Evolutionary conservation across 2,888 invertebrate species (phyloP).

Genomic region (Lepetodrilus schrolli): DNA sequence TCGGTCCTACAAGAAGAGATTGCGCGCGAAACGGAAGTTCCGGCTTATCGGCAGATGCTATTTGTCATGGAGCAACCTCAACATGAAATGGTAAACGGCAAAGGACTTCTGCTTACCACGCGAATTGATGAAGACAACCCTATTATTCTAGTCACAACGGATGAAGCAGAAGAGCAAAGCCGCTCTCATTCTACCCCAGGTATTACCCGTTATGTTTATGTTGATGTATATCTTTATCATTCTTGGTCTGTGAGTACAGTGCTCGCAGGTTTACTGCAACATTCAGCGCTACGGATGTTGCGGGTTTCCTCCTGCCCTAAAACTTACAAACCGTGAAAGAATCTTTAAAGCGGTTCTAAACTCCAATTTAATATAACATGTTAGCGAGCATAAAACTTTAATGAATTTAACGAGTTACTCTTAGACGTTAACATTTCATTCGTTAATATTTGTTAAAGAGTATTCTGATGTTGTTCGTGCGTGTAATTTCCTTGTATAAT

Average conservation of each 20-base stretch:
- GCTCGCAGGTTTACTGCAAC: too few relatives aligned
- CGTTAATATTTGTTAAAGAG: too few relatives aligned
- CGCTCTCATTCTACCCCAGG: not conserved
- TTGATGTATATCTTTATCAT: too few relatives aligned
- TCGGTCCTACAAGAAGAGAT: slow-evolving; percentile 11
- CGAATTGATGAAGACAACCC: not conserved
- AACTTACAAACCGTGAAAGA: too few relatives aligned
- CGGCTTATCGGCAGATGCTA: not conserved
- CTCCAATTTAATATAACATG: not conserved
- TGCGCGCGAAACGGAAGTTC: slow-evolving; percentile 15
- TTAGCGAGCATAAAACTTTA: too few relatives aligned
- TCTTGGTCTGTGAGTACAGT: too few relatives aligned
- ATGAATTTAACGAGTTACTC: too few relatives aligned
- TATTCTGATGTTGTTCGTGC: too few relatives aligned
- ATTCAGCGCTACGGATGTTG: too few relatives aligned
- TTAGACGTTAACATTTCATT: too few relatives aligned
- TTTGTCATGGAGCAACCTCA: not conserved
- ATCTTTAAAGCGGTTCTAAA: not conserved
- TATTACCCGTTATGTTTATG: not conserved
- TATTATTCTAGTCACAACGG: not conserved
- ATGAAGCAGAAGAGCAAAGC: not conserved
- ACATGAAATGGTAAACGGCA: not conserved
- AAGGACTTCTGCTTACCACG: not conserved
- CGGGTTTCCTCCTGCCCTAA: too few relatives aligned
- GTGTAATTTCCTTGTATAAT: too few relatives aligned